Base-by-base conservation (phyloP, 2,797 vertebrate species). In the Avahi laniger region DNA sequence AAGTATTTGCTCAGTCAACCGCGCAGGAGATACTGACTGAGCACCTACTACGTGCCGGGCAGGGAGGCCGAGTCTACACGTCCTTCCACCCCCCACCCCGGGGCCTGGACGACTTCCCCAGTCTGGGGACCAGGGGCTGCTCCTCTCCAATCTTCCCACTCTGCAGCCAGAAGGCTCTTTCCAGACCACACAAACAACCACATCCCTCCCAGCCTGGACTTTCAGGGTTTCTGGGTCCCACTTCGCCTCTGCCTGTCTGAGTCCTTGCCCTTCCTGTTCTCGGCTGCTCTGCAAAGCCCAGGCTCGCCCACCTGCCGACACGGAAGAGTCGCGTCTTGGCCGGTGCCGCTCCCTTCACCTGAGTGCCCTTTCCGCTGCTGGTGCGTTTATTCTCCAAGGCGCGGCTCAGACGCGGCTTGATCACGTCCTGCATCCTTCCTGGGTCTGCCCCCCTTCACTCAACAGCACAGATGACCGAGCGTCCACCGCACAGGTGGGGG, bases 401-500 rank as follows among this genome's bases (percentile, higher is more conserved):
- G 38, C 2, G 6, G 50, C 75, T 38, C 35, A 17, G 30, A 15
- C 2, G 7, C 63, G 33, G 67, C 61, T 18, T 20, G 24, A 33
- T 35, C 73, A 63, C 87, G 63, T 1, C 13, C 13, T n/a, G 8
- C 78, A 20, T 22, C 10, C 4, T 67, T 3, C 43, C 79, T 11
- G 14, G 33, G 4, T 28, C 75, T 54, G 70, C 46, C 41, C 24
- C 35, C 20, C 59, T 13, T 13, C 43, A 22, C 57, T 63, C 28
- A 3, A 24, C 22, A 11, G 28, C 86, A 30, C 2, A 38, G 24
- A 10, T 10, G 2, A 20, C 33, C 33, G 59, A 7, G 30, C 30
- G 7, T 2, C 48, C 1, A 9, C 33, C 15, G 6, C 3, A 15
- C 43, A 2, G 89, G 48, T 0, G 11, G 2, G 43, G 59, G 15